Evolutionary conservation across 2,113 vertebrate genomes (phyloP), one percentile per base, ranked within the genome.

Genomic region (Riparia riparia): DNA sequence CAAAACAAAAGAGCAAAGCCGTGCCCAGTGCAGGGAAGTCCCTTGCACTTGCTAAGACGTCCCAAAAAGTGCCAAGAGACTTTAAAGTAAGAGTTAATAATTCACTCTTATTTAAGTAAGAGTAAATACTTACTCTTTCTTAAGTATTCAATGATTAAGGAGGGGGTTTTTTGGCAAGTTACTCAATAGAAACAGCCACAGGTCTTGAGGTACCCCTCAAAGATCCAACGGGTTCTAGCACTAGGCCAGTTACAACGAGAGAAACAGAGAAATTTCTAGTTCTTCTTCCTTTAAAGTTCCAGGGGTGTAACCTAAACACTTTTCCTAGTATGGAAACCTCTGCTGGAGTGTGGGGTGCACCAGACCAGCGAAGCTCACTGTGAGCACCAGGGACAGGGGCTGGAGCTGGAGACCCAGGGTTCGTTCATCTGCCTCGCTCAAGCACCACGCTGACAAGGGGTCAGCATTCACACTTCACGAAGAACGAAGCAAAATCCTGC

Each of bases 301-400:
- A 24, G 32, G 20, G 13, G 14, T 57, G 14, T 57, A 57, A 57
- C 21, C n/a, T n/a, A 22, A 57, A 34, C 56, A 15, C 56, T 57
- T 34, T 57, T 34, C 32, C 56, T 15, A 9, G 15, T 6, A 15
- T 22, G 56, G 56, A 34, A 57, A 34, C 56, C 34, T 57, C 32
- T 34, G 20, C 32, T 34, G 5, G 21, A 4, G 32, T 10, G 3
- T 22, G 20, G 54, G 32, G 32, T n/a, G 13, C 54, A n/a, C 8
- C 54, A 22, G 31, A n/a, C 5, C 54, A n/a, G 32, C 0, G 14
- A 28, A 3, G 18, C 49, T 94, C 10, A 2, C 0, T 12, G 77
- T 18, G 60, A 22, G 61, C 44, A 9, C 19, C 7, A 4, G n/a
- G 54, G 63, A 64, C 31, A 44, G 72, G 34, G 32, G 4, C 32